Percentiles rank a stretch among this genome's conserved stretches.
Evolutionary conservation across 2,113 vertebrate genomes (phyloP).

Genomic region (Lonchura striata): DNA sequence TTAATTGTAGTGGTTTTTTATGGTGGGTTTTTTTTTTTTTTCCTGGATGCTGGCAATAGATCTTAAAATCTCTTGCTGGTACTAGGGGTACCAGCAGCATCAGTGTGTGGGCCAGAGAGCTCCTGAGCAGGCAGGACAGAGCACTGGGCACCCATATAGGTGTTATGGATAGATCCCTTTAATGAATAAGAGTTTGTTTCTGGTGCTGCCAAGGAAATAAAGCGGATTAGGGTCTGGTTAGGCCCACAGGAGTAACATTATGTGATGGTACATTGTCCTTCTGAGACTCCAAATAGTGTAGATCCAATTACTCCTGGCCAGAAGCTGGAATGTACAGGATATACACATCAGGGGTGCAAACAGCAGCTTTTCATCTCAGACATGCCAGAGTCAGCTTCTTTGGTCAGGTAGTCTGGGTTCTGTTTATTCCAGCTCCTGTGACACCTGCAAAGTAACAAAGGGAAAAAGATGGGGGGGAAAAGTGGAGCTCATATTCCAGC

Average conservation of each 20-base stretch:
- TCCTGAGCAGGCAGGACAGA: neutral
- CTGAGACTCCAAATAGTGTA: neutral
- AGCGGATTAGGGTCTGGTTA: neutral
- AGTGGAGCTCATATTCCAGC: neutral
- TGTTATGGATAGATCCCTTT: neutral
- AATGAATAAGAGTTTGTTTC: neutral
- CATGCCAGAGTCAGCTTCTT: neutral
- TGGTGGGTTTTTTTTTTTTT: neutral
- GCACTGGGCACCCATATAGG: neutral
- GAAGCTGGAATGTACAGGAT: neutral
- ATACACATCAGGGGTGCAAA: neutral
- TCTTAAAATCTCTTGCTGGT: neutral
- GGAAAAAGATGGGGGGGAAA: neutral
- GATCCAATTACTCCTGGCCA: neutral
- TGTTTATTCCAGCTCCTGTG: neutral
- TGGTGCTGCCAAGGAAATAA: neutral
- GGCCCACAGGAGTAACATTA: neutral
- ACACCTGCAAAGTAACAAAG: neutral
- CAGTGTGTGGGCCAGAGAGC: neutral
- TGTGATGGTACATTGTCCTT: neutral
- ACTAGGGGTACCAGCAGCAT: neutral
- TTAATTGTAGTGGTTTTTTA: neutral
- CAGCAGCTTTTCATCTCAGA: neutral
- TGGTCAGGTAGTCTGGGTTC: neutral
- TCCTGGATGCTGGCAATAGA: neutral